Evolutionary conservation across 2,797 vertebrate species (phyloP).

Genomic region (Synanceia verrucosa): DNA sequence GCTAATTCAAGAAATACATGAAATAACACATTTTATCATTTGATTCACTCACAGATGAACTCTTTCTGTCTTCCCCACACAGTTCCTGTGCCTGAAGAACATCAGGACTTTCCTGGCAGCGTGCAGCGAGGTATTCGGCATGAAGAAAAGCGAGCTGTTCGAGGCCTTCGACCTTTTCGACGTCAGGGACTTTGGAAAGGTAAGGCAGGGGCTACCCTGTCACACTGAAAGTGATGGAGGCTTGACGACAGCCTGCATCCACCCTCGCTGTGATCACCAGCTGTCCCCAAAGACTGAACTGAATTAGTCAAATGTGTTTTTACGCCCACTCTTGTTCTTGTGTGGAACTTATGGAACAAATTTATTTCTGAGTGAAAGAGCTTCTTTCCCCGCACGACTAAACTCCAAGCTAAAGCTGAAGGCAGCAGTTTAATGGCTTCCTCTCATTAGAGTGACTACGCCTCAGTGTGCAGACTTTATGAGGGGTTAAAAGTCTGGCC

Average conservation of each 20-base stretch:
- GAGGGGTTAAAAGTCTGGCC: slow-evolving; percentile 62
- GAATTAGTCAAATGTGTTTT: slow-evolving; percentile 11
- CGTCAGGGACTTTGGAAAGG: slow-evolving; percentile 98
- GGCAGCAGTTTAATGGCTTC: slow-evolving; percentile 68
- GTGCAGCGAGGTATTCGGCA: slow-evolving; percentile 90
- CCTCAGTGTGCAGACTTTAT: slow-evolving; percentile 50
- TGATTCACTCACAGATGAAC: slow-evolving; percentile 7
- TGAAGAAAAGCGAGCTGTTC: slow-evolving; percentile 97
- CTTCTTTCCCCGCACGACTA: slow-evolving; percentile 4
- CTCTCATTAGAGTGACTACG: slow-evolving; percentile 71
- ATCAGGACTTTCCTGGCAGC: slow-evolving; percentile 94
- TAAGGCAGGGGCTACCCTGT: slow-evolving; percentile 65
- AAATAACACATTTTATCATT: too few species aligned
- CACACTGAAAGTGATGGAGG: background rate
- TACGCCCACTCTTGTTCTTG: background rate
- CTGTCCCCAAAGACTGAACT: slow-evolving; percentile 22
- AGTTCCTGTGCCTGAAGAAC: slow-evolving; percentile 99
- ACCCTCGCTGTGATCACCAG: background rate
- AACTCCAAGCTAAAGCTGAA: slow-evolving; percentile 28
- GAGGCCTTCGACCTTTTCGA: slow-evolving; percentile 98
- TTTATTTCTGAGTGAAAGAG: slow-evolving; percentile 11
- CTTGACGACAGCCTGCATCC: background rate
- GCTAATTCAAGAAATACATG: too few species aligned
- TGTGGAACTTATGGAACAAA: slow-evolving; percentile 3
- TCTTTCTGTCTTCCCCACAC: slow-evolving; percentile 35